A percentile compares a stretch with the other conserved stretches of the same genome.
phyloP scores from a whole-genome alignment of 2,113 vertebrate species.

The Blennius ocellaris region DNA sequence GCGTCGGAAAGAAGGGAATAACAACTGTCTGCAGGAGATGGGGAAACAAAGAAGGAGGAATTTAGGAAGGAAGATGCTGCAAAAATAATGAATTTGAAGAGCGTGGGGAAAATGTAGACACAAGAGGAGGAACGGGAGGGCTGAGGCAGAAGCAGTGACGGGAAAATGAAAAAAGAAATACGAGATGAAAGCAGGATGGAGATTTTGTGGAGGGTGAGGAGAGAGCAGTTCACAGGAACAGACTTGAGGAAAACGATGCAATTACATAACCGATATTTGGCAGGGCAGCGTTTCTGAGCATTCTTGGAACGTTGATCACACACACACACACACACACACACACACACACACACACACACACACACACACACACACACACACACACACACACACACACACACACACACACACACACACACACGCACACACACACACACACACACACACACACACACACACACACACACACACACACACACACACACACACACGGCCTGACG shows the following conservation, averaged over 20 bases:
- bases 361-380: conserved; percentile 5
- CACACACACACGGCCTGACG: background rate
- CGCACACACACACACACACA: conserved; percentile 23
- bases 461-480: too few relatives aligned
- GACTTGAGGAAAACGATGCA: conserved; percentile 60
- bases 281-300: conserved; percentile 53
- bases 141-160: background rate
- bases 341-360: conserved; percentile 20
- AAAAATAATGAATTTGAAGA: conserved; percentile 37
- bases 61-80: conserved; percentile 2
- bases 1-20: conserved; percentile 40
- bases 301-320: conserved; percentile 55
- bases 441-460: too few relatives aligned
- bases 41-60: background rate
- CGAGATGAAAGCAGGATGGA: conserved; percentile 5
- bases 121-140: background rate
- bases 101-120: conserved; percentile 15
- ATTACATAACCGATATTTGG: conserved; percentile 75
- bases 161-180: conserved; percentile 2
- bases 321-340: conserved; percentile 27
- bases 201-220: conserved; percentile 53
- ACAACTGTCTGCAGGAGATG: conserved; percentile 27
- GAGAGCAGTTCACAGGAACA: conserved; percentile 67
- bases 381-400: conserved; percentile 16
- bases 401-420: conserved; percentile 17